Base-by-base conservation (phyloP, 2,888 invertebrate genomes). In the Glaucopsyche alexis region DNA sequence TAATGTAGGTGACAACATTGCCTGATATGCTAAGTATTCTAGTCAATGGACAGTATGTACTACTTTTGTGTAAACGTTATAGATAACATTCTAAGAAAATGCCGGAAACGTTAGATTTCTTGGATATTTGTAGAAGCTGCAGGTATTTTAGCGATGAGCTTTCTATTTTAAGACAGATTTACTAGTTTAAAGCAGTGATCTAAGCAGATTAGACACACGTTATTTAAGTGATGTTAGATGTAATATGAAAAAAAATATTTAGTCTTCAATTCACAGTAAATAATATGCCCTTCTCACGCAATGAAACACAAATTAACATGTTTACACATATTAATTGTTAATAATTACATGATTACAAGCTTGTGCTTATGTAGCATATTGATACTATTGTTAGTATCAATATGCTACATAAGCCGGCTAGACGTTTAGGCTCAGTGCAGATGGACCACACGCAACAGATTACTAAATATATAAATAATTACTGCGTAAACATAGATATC, bases 1-100 rank as follows among this genome's bases (percentile, higher is more conserved):
- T 42, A 81, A 83, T 83, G 82, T 85, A 84, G 86, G 87, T 83
- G 85, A 87, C 84, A 85, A 83, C 79, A 77, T 74, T 76, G 73
- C 75, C 76, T 75, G 73, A 74, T 55, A 42, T 67, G n/a, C 19
- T 52, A 47, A 69, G 45, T 47, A 38, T 38, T 13, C 16, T 60
- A 19, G 67, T 42, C 45, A 42, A 14, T 60, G 19, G 55, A 29
- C 60, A 29, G 19, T 13, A 60, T 5, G 14, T 47, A 47, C 47
- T 47, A 47, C 47, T 1, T 47, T 47, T 42, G 14, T 49, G 13
- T 13, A 50, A n/a, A 29, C 8, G 11, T 5, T 19, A 6, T 60
- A 13, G 2, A 29, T 60, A 29, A 19, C 11, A 6, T 19, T 60
- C 29, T 29, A 60, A 29, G 11, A 60, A 29, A 29, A 16, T 19